Conservation (phyloP, 2,113 vertebrate genomes). For the Vombatus ursinus region DNA sequence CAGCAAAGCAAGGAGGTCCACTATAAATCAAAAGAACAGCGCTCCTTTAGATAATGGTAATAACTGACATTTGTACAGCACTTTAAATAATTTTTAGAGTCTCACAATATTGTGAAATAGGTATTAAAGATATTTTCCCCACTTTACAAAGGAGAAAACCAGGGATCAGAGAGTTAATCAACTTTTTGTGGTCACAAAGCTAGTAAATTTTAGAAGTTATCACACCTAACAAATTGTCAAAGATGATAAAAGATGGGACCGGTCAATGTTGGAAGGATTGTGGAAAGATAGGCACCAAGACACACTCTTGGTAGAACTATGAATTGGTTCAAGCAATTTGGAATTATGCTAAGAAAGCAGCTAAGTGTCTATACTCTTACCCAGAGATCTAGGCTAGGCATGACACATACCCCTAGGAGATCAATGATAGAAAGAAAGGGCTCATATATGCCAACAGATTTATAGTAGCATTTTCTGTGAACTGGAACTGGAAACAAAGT, state of each 20-base stretch:
- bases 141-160: not conserved
- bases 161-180: too few relatives aligned
- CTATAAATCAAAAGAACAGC: constrained; percentile 79
- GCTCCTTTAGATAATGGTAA: not conserved
- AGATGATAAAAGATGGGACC: not conserved
- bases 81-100: not conserved
- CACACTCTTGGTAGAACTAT: not conserved
- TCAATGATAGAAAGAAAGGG: not conserved
- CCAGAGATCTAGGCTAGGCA: not conserved
- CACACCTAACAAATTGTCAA: not conserved
- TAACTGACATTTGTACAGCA: not conserved
- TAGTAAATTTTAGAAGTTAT: not conserved
- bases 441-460: not conserved
- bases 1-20: constrained; percentile 94
- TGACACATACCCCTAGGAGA: not conserved
- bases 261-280: not conserved
- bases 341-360: not conserved
- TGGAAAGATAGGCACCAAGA: not conserved
- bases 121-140: not conserved
- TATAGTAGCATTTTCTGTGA: not conserved
- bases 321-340: not conserved
- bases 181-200: not conserved
- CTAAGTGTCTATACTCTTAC: not conserved
- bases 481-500: not conserved
- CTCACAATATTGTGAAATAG: not conserved